Evolutionary conservation across 2,797 vertebrate genomes (phyloP).

Genomic region (Prunella strophiata): DNA sequence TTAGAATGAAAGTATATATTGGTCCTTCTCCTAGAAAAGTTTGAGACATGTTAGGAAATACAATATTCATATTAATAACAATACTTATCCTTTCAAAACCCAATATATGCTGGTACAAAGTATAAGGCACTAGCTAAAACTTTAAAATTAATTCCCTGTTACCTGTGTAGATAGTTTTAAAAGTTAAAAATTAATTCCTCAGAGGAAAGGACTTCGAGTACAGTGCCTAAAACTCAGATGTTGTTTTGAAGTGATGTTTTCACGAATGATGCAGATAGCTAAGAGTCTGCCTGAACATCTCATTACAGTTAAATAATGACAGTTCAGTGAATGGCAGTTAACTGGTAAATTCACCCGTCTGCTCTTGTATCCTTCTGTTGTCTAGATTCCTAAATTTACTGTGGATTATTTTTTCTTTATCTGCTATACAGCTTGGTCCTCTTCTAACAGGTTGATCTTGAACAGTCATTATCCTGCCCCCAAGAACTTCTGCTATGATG

Average conservation of each 20-base stretch:
- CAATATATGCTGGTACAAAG: neutral
- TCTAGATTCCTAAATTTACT: neutral
- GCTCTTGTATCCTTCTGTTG: neutral
- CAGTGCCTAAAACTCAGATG: neutral
- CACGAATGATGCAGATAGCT: neutral
- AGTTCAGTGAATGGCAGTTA: neutral
- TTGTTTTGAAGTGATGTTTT: neutral
- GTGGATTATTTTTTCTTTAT: neutral
- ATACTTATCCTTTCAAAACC: neutral
- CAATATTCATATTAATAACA: neutral
- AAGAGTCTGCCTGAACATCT: neutral
- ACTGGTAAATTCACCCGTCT: neutral
- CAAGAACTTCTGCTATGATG: slow-evolving; percentile 24
- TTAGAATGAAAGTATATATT: neutral
- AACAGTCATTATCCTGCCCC: neutral
- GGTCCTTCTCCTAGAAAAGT: neutral
- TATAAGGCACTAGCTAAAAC: neutral
- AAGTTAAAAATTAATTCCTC: neutral
- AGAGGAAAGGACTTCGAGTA: neutral
- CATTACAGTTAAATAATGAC: neutral
- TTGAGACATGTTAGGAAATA: neutral
- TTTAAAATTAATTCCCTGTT: neutral
- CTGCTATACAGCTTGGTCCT: neutral
- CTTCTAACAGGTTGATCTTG: neutral
- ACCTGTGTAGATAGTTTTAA: neutral